Conservation (phyloP, 2,113 vertebrate species). For the Ranitomeya imitator region DNA sequence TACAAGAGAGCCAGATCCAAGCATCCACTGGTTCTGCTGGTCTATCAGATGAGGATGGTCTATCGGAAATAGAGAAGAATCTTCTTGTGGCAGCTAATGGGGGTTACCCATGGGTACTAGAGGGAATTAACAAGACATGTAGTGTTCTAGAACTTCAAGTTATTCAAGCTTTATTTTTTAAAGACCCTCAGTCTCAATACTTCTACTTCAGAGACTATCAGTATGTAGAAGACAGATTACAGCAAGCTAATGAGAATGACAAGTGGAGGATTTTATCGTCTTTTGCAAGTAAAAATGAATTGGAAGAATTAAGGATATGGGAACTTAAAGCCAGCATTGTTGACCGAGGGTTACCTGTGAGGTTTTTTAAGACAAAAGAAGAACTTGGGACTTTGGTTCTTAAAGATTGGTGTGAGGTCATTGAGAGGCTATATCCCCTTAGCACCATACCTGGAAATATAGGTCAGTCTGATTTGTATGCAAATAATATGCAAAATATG, state of each 20-base stretch:
- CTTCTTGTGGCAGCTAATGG: slow-evolving; percentile 62
- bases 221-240: slow-evolving; percentile 17
- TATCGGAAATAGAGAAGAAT: slow-evolving; percentile 61
- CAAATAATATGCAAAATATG: not conserved
- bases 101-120: slow-evolving; percentile 63
- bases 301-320: slow-evolving; percentile 57
- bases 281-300: not conserved
- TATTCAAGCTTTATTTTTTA: slow-evolving; percentile 60
- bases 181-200: slow-evolving; percentile 58
- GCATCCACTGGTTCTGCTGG: slow-evolving; percentile 2
- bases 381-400: slow-evolving; percentile 63
- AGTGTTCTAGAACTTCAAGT: slow-evolving; percentile 63
- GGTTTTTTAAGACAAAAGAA: slow-evolving; percentile 61
- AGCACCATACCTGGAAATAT: slow-evolving; percentile 39
- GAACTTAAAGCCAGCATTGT: slow-evolving; percentile 60
- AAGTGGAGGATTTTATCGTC: not conserved
- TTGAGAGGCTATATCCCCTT: slow-evolving; percentile 61
- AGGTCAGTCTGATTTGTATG: slow-evolving; percentile 58
- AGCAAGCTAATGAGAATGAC: slow-evolving; percentile 16
- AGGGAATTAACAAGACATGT: slow-evolving; percentile 56
- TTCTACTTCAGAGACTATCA: slow-evolving; percentile 65
- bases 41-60: slow-evolving; percentile 8
- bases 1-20: not conserved
- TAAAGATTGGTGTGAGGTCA: slow-evolving; percentile 60
- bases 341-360: slow-evolving; percentile 57